phyloP scores from a whole-genome alignment of 92 coral and sea anemone species.

The Porites divaricata region DNA sequence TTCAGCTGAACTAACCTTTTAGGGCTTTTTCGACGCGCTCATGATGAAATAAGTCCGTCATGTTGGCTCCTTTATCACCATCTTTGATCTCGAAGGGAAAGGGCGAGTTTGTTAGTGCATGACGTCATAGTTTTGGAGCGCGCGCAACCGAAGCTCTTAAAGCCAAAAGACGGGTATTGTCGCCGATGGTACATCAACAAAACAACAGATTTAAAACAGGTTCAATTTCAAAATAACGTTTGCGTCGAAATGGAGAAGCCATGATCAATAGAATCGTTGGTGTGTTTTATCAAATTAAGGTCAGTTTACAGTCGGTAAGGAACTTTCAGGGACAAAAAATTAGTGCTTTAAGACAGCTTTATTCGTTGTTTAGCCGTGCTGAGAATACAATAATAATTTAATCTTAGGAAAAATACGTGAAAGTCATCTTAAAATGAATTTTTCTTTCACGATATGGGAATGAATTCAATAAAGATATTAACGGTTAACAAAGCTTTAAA shows the following conservation, averaged over 20 bases:
- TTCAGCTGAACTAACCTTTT: slow-evolving; percentile 25
- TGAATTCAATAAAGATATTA: too few relatives aligned
- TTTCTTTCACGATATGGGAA: too few relatives aligned
- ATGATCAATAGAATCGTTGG: background rate
- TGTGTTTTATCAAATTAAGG: background rate
- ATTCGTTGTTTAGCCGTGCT: too few relatives aligned
- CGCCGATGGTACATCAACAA: slow-evolving; percentile 30
- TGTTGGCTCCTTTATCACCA: slow-evolving; percentile 43
- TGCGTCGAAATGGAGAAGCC: background rate
- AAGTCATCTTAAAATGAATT: too few relatives aligned
- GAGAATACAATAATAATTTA: too few relatives aligned
- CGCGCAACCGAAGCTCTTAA: background rate
- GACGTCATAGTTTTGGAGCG: slow-evolving; percentile 57
- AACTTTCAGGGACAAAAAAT: too few relatives aligned
- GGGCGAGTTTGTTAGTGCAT: slow-evolving; percentile 1
- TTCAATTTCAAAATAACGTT: slow-evolving; percentile 5
- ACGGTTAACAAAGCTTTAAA: too few relatives aligned
- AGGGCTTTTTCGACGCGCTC: background rate
- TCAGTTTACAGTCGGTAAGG: too few relatives aligned
- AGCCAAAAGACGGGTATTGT: slow-evolving; percentile 28
- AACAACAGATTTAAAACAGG: slow-evolving; percentile 30
- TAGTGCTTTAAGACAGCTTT: too few relatives aligned
- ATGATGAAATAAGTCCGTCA: slow-evolving; percentile 13
- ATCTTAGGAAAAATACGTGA: too few relatives aligned
- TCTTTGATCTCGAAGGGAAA: slow-evolving; percentile 37